A percentile compares a stretch with the other conserved stretches of the same genome.
Conservation (phyloP, 2,888 invertebrate genomes). For the Eurytoma adleriae region DNA sequence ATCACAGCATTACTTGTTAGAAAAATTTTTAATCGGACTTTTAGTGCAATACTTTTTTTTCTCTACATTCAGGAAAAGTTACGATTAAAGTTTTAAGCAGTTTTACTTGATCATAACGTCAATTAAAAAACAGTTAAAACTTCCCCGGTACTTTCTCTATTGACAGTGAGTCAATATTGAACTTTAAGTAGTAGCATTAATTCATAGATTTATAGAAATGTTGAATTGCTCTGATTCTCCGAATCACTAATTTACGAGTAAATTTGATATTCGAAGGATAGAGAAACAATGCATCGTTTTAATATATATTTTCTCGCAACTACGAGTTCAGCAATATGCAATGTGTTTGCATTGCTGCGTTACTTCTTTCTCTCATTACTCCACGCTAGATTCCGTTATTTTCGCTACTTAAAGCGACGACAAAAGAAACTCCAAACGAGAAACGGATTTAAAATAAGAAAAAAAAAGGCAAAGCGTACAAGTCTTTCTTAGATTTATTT, state of each 20-base stretch:
- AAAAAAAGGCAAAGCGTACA: slow-evolving; percentile 34
- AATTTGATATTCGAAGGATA: slow-evolving; percentile 31
- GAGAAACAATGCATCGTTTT: slow-evolving; percentile 5
- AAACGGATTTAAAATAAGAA: slow-evolving; percentile 29
- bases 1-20: slow-evolving; percentile 54
- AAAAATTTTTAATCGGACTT: slow-evolving; percentile 50
- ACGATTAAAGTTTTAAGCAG: slow-evolving; percentile 7
- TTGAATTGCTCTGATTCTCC: not conserved
- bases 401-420: slow-evolving; percentile 33
- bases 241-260: slow-evolving; percentile 21
- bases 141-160: slow-evolving; percentile 1
- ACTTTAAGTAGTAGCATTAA: slow-evolving; percentile 31
- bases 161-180: slow-evolving; percentile 20
- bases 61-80: slow-evolving; percentile 31
- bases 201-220: slow-evolving; percentile 35
- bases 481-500: slow-evolving; percentile 1
- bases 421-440: slow-evolving; percentile 33
- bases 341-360: not conserved
- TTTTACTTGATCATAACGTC: not conserved
- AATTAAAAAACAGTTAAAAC: not conserved
- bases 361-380: not conserved
- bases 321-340: slow-evolving; percentile 31
- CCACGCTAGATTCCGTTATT: slow-evolving; percentile 23
- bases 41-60: slow-evolving; percentile 29
- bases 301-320: slow-evolving; percentile 34